Base-by-base conservation (phyloP, 2,113 vertebrate genomes). In the Nyctibius bracteatus region DNA sequence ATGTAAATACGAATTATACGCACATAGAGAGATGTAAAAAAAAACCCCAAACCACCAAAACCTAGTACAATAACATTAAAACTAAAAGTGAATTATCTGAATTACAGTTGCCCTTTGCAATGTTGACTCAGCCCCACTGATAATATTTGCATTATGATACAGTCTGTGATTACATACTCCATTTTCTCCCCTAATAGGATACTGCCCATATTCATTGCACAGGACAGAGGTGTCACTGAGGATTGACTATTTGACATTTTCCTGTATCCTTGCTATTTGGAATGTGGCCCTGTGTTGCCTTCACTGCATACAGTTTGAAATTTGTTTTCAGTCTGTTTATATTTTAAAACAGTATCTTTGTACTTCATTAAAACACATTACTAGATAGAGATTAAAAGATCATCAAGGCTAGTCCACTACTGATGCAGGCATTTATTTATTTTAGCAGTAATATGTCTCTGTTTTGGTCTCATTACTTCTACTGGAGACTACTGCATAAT, bases 231-330 rank as follows among this genome's bases (percentile, higher is more conserved):
- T 70, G 51, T 35, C 8, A 8, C 2, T 70, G 41, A 86, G n/a
- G n/a, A 81, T 10, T 18, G 25, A 86, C 31, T 88, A 66, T 65
- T 44, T 81, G 68, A 70, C 59, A 70, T 91, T 92, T 94, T 52
- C n/a, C 30, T 72, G 5, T 81, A 37, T 27, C n/a, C 5, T 78
- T 74, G 12, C 6, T 81, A 8, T 84, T 74, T 84, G 65, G 41
- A 95, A 70, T 0, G 2, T 8, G 33, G 24, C 8, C 24, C 22
- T 77, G 12, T 28, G 28, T 16, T 80, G 6, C 49, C 77, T 91
- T 70, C 7, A 35, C 33, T 80, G 17, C 21, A 20, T 6, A 14
- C 3, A 0, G 21, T 41, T 86, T 44, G 35, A 79, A 65, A 59
- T 86, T 75, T 72, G 30, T 23, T 77, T 86, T 81, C 62, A 73